Conservation (phyloP, 2,888 invertebrate genomes). For the Brachylomia viminalis region DNA sequence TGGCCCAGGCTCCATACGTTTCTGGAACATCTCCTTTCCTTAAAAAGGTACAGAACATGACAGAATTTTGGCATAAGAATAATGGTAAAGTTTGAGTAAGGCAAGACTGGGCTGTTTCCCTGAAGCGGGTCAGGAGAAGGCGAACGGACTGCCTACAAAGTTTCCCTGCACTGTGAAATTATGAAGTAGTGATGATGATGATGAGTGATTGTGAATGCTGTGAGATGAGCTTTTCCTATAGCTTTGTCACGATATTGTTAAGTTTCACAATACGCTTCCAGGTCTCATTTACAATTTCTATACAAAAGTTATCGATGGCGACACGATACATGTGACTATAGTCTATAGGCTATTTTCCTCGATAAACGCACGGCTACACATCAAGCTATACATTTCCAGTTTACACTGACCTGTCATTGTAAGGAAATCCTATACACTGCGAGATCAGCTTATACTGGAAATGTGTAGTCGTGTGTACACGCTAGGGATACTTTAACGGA, state of each 20-base stretch:
- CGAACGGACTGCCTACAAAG: neutral
- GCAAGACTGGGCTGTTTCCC: neutral
- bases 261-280: neutral
- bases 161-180: neutral
- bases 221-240: neutral
- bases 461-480: no score
- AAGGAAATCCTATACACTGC: no score
- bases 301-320: neutral
- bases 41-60: neutral
- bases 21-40: no score
- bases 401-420: no score
- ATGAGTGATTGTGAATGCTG: neutral
- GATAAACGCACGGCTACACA: no score
- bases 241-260: neutral
- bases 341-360: neutral
- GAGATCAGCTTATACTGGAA: no score
- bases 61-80: neutral
- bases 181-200: neutral
- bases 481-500: neutral
- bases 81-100: neutral
- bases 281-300: neutral
- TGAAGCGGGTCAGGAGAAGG: neutral
- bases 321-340: neutral
- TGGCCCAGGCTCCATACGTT: no score
- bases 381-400: no score